phyloP scores from a whole-genome alignment of 1,140 invertebrate species.

The Microplitis demolitor region DNA sequence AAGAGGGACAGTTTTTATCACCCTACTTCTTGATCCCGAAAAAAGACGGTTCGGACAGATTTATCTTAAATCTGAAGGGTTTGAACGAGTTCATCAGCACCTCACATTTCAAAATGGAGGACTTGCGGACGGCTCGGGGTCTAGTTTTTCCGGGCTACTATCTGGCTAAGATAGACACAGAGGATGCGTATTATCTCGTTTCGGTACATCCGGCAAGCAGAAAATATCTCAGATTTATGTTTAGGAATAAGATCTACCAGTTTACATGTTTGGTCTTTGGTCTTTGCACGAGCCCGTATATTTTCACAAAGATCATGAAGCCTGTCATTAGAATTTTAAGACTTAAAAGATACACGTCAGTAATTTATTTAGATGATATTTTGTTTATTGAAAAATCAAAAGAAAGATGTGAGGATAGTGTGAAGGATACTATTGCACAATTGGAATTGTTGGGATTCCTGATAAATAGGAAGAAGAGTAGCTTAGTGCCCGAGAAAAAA shows the following conservation, averaged over 20 bases:
- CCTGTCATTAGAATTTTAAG: conserved; percentile 2
- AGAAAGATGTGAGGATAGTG: neutral
- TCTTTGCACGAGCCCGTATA: conserved; percentile 26
- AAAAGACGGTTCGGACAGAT: conserved; percentile 36
- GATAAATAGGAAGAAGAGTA: conserved; percentile 5
- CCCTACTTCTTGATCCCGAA: conserved; percentile 38
- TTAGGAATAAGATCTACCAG: conserved; percentile 32
- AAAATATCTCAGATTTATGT: conserved; percentile 37
- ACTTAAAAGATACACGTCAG: neutral
- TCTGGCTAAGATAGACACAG: conserved; percentile 38
- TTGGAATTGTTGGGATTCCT: conserved; percentile 4
- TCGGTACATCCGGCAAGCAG: conserved; percentile 3
- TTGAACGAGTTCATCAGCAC: conserved; percentile 39
- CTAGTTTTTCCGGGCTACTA: conserved; percentile 32
- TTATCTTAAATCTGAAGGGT: conserved; percentile 43
- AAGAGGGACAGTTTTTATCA: conserved; percentile 37
- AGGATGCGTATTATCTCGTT: conserved; percentile 43
- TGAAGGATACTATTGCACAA: neutral
- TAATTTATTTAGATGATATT: conserved; percentile 16
- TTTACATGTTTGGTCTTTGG: conserved; percentile 35
- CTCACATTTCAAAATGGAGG: conserved; percentile 36
- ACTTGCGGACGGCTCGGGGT: conserved; percentile 18
- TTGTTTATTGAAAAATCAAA: neutral
- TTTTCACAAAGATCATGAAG: conserved; percentile 35
- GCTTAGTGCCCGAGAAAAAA: neutral